These are phyloP conservation scores for Sericinus montela DNA, from an alignment of 2,888 invertebrate species.

Conservation along the genomic window DNA sequence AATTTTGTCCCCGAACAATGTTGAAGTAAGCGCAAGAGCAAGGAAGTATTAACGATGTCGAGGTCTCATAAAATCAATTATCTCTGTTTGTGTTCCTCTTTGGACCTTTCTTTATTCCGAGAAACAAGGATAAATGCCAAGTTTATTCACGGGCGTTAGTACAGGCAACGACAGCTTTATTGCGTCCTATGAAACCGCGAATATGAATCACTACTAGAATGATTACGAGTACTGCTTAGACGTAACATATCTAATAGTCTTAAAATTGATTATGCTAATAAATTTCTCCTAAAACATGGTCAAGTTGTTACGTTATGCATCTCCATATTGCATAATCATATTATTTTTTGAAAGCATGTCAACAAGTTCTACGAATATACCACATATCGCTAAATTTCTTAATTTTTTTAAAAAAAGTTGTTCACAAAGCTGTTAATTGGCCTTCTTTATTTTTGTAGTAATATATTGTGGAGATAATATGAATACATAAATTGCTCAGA, in stretches of 20 bases:
- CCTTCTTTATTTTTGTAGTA: no score
- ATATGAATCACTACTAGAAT: conserved; percentile 21
- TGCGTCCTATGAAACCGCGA: conserved; percentile 27
- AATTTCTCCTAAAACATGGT: not conserved
- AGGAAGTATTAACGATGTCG: conserved; percentile 35
- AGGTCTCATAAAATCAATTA: conserved; percentile 34
- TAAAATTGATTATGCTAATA: not conserved
- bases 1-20: conserved; percentile 8
- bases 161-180: conserved; percentile 43
- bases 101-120: conserved; percentile 32
- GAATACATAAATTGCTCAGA: no score
- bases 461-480: no score
- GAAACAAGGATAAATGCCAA: conserved; percentile 34
- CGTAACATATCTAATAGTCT: no score
- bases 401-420: no score
- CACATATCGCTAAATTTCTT: no score
- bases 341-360: no score
- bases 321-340: no score
- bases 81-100: conserved; percentile 31
- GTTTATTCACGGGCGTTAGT: conserved; percentile 38
- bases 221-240: not conserved
- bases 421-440: no score
- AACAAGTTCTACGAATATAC: no score
- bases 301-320: no score
- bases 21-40: conserved; percentile 21